A percentile compares a stretch with the other conserved stretches of the same genome.
Conservation (phyloP, 1,140 invertebrate genomes). For the Brachionus rotundiformis region DNA sequence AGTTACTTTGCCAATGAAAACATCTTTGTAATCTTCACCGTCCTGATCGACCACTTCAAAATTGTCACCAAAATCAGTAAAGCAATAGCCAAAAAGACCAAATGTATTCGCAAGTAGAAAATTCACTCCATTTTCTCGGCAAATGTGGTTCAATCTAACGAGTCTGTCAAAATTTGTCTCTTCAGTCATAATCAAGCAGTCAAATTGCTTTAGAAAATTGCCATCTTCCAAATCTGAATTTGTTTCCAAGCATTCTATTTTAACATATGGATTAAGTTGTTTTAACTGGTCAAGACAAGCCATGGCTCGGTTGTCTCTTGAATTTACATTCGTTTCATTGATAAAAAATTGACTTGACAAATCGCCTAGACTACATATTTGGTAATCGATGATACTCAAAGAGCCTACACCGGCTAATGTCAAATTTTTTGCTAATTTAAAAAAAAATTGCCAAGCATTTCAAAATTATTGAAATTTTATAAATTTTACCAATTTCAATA, state of each 20-base stretch:
- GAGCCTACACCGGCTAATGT: conserved; percentile 59
- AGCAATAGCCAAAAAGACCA: conserved; percentile 61
- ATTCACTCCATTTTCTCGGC: conserved; percentile 53
- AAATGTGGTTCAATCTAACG: conserved; percentile 29
- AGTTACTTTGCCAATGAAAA: conserved; percentile 60
- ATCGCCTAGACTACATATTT: conserved; percentile 55
- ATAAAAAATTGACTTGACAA: conserved; percentile 63
- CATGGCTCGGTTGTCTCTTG: conserved; percentile 57
- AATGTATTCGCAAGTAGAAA: conserved; percentile 62
- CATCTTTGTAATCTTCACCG: conserved; percentile 62
- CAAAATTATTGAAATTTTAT: not conserved
- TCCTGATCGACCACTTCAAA: conserved; percentile 63
- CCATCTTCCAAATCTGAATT: conserved; percentile 56
- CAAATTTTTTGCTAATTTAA: conserved; percentile 62
- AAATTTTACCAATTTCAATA: conserved; percentile 61
- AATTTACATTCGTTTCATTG: conserved; percentile 57
- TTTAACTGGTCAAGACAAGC: conserved; percentile 56
- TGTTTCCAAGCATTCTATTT: conserved; percentile 55
- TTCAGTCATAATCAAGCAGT: conserved; percentile 31
- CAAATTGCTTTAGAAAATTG: conserved; percentile 42
- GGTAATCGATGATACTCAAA: conserved; percentile 50
- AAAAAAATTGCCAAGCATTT: not conserved
- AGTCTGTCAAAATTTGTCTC: not conserved
- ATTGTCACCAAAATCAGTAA: conserved; percentile 63
- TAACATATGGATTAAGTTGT: conserved; percentile 64